Base-by-base conservation (phyloP, 2,113 vertebrate genomes). In the Gallinago jamesoni region DNA sequence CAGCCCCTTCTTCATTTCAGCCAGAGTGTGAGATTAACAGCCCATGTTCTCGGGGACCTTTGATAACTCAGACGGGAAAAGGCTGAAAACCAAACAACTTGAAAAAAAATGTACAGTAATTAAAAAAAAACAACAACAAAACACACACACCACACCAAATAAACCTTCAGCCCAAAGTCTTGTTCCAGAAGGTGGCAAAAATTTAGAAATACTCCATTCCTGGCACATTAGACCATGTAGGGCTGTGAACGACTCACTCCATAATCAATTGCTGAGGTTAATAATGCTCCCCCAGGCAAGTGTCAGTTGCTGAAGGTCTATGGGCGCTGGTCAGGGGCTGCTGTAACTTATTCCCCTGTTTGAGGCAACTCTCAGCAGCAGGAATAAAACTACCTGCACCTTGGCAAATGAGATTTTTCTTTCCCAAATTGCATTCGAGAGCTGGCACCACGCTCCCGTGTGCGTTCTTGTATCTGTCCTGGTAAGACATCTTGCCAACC, bases 361-460 rank as follows among this genome's bases (percentile, higher is more conserved):
- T 37, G 88, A 88, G 68, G 66, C 53, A 23, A 15, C 13, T 0
- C 25, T 73, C 20, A 18, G 43, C 77, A 75, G 70, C 48, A 56
- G 63, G 12, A 82, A 57, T 39, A 4, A 4, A 68, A 16, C 37
- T 18, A 2, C 63, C n/a, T 37, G 43, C 4, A 4, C 73, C 53
- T 55, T 23, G 6, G 30, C 62, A 73, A 53, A 37, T 0, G 1
- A 67, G 64, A 48, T 17, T 22, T 84, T 76, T 48, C 60, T 41
- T 88, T 50, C 75, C 76, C 66, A 18, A 39, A 73, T 59, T 7
- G 5, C 27, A 7, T 37, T 83, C 0, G 0, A 55, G 86, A 63
- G 57, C 70, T 11, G 3, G 43, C 1, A 1, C 72, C 6, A 1
- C 11, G 0, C 43, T 63, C 68, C 50, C 0, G 0, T 0, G 3